Conservation (phyloP, 2,797 vertebrate species). For the Lepus townsendii region DNA sequence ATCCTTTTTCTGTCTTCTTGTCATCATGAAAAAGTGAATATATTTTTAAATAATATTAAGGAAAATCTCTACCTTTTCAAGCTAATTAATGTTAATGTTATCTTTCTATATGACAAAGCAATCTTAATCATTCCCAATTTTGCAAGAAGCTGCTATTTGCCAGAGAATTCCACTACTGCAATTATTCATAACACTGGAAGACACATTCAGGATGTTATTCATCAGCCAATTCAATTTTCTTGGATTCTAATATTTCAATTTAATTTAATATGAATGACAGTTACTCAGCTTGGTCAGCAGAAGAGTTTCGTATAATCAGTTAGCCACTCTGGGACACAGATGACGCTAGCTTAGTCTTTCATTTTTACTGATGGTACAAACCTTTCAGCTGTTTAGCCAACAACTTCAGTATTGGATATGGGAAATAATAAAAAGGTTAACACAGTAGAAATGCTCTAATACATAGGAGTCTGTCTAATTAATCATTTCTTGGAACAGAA, state of each 20-base stretch:
- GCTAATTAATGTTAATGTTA: conserved; percentile 58
- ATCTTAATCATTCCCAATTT: conserved; percentile 37
- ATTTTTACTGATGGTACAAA: conserved; percentile 23
- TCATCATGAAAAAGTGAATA: background rate
- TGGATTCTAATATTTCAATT: conserved; percentile 33
- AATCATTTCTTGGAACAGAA: background rate
- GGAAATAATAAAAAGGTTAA: conserved; percentile 18
- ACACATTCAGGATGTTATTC: conserved; percentile 27
- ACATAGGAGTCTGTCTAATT: background rate
- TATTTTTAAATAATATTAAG: conserved; percentile 33
- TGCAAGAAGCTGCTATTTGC: conserved; percentile 51
- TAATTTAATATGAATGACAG: conserved; percentile 40
- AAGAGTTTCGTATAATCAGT: background rate
- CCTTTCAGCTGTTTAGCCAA: background rate
- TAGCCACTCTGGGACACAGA: background rate
- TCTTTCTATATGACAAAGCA: conserved; percentile 67
- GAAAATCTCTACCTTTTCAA: conserved; percentile 50
- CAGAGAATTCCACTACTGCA: conserved; percentile 22
- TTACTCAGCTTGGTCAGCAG: conserved; percentile 63
- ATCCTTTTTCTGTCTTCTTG: background rate
- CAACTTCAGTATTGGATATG: background rate
- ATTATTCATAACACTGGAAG: conserved; percentile 43
- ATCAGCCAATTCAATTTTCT: conserved; percentile 35
- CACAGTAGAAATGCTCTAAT: background rate
- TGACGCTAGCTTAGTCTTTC: background rate